Base-by-base conservation (phyloP, 2,888 invertebrate genomes). In the Diogma glabrata region DNA sequence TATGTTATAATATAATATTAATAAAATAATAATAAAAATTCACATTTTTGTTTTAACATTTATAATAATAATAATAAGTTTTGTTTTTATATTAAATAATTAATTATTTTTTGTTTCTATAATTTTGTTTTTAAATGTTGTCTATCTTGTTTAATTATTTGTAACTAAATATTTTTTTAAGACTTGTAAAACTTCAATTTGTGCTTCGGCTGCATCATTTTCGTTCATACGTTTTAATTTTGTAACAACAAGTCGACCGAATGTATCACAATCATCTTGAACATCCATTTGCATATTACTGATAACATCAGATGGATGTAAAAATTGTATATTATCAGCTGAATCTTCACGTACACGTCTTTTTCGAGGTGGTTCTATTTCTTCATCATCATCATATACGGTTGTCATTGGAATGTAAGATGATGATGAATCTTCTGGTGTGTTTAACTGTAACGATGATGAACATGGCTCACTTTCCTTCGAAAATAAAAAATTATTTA, bases 281-380 rank as follows among this genome's bases (percentile, higher is more conserved):
- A 24, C 24, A 46, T 46, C 46, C 24, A 46, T 46, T 26, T 23
- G 23, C 46, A 46, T 46, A 16, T 46, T 46, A 46, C 46, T 24
- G 23, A 46, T 46, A 24, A 46, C 46, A 46, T 46, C 46, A 24
- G 46, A 46, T 46, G 46, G 46, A 46, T 46, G 46, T 24, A 46
- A 24, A 46, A 46, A 46, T 46, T 46, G 46, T 46, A 46, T 46
- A 46, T 46, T 46, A 46, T 46, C 46, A 10, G 46, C 24, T 14
- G 46, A 46, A 46, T 46, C 46, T 26, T 46, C 46, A 16, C 46
- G 46, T n/a, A 10, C 46, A 26, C 46, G 46, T 9, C 46, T 22
- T 16, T 46, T 46, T 10, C 46, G 22, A 5, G 22, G 24, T 4
- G 24, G 24, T 46, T 22, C 16, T 46, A 17, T 22, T 24, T 17